Evolutionary conservation across 2,113 vertebrate species (phyloP).

Genomic region (cattle (Bos taurus)): ARS-UCD2.0 NC_037345.1:63449001-63449500

Average conservation of each 20-base stretch:
- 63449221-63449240: not conserved
- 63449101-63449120: not conserved
- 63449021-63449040: not conserved
- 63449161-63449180: not conserved
- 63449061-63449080: fast-evolving
- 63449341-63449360: not conserved
- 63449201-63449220: fast-evolving
- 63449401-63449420: not conserved
- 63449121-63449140: not conserved
- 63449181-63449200: not conserved
- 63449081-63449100: not conserved
- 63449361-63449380: not conserved
- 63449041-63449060: not conserved
- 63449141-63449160: not conserved
- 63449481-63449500: not conserved
- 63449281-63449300: not conserved
- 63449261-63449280: not conserved
- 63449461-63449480: constrained; percentile 1
- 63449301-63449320: not conserved
- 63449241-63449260: not conserved
- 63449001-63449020: not conserved
- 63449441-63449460: not conserved
- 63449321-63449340: not conserved
- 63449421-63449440: not conserved
- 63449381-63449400: not conserved